phyloP scores from a whole-genome alignment of 2,113 vertebrate species.

The Zosterops lateralis region DNA sequence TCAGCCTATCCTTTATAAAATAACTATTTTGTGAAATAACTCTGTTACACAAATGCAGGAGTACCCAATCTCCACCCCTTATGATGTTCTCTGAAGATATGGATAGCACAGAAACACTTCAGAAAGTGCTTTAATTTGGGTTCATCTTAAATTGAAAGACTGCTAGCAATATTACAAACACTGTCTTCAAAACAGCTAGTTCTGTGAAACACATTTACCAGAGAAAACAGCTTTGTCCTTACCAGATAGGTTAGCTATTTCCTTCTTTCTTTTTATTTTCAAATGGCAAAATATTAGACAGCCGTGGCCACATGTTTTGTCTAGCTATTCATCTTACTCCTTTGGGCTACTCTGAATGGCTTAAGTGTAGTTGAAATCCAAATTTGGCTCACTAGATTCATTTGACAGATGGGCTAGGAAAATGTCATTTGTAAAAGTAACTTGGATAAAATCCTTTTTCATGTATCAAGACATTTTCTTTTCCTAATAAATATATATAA shows the following conservation, averaged over 20 bases:
- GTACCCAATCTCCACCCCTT: neutral
- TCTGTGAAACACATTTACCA: neutral
- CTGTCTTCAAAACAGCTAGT: neutral
- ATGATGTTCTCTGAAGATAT: neutral
- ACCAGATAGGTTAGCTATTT: neutral
- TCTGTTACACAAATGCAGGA: neutral
- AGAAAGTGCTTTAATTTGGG: accelerated
- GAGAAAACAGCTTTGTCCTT: neutral
- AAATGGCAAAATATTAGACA: neutral
- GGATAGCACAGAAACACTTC: neutral
- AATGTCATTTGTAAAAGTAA: neutral
- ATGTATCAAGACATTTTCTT: neutral
- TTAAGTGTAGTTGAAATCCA: neutral
- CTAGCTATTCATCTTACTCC: neutral
- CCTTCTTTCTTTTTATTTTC: neutral
- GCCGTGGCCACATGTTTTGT: neutral
- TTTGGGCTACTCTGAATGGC: neutral
- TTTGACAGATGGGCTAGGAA: neutral
- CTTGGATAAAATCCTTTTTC: neutral
- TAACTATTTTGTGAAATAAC: neutral
- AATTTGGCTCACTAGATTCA: neutral
- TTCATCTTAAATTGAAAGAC: neutral
- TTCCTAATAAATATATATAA: neutral
- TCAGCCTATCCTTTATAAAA: neutral
- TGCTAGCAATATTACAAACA: neutral